Evolutionary conservation across 2,888 invertebrate genomes (phyloP).

Genomic region (Netelia inedita): DNA sequence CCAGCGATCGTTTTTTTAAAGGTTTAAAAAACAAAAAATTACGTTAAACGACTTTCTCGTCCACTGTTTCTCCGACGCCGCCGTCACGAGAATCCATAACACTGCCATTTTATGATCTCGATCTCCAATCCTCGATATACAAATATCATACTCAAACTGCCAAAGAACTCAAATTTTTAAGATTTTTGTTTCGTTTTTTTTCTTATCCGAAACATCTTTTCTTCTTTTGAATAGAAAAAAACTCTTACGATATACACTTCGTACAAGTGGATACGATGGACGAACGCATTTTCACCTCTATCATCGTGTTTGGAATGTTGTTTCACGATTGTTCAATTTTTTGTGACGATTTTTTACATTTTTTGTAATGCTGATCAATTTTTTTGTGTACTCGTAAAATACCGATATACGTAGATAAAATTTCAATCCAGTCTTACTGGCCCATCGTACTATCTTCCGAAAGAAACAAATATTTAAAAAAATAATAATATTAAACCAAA

Average conservation of each 20-base stretch:
- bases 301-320: neutral
- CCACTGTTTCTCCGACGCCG: conserved; percentile 9
- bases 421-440: neutral
- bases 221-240: neutral
- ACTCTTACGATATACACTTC: neutral
- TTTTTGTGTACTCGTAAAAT: neutral
- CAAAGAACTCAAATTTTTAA: conserved; percentile 9
- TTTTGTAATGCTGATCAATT: neutral
- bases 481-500: neutral
- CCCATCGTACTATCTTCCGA: neutral
- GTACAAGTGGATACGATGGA: neutral
- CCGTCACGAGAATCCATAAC: conserved; percentile 36
- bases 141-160: conserved; percentile 27
- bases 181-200: neutral
- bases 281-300: neutral
- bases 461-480: conserved; percentile 4
- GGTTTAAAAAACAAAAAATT: neutral
- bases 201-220: neutral
- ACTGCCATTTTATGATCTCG: conserved; percentile 57
- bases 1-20: neutral
- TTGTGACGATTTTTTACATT: neutral
- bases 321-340: neutral
- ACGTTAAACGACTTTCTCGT: neutral
- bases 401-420: neutral
- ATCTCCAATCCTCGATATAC: conserved; percentile 39